Evolutionary conservation across 2,113 vertebrate genomes (phyloP).

Genomic region (Fregata magnificens): DNA sequence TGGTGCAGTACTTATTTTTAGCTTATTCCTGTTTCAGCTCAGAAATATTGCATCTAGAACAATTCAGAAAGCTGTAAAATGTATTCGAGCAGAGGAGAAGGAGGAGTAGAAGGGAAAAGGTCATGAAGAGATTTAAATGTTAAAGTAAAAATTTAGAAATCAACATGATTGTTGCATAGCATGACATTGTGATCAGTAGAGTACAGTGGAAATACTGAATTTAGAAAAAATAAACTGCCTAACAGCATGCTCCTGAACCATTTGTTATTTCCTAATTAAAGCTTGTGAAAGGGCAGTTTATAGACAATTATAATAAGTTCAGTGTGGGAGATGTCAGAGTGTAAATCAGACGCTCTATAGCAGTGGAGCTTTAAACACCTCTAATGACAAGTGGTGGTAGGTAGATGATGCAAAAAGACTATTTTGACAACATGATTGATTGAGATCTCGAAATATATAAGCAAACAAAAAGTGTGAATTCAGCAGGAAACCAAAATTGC

Average conservation of each 20-base stretch:
- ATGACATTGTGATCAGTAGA: slow-evolving; percentile 25
- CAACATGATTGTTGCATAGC: slow-evolving; percentile 32
- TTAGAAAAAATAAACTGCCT: slow-evolving; percentile 55
- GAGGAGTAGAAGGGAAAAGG: slow-evolving; percentile 39
- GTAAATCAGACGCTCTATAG: slow-evolving; percentile 42
- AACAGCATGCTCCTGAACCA: slow-evolving; percentile 12
- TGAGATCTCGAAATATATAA: slow-evolving; percentile 42
- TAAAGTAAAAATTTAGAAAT: slow-evolving; percentile 42
- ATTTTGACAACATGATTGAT: slow-evolving; percentile 65
- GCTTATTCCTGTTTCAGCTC: slow-evolving; percentile 17
- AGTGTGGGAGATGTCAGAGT: slow-evolving; percentile 37
- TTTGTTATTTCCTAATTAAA: slow-evolving; percentile 63
- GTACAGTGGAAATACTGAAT: slow-evolving; percentile 46
- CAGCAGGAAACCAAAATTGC: slow-evolving; percentile 16
- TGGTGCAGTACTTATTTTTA: slow-evolving; percentile 36
- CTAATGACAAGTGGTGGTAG: slow-evolving; percentile 45
- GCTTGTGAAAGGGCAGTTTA: slow-evolving; percentile 44
- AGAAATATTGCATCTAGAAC: slow-evolving; percentile 43
- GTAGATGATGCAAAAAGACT: slow-evolving; percentile 59
- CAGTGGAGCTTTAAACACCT: slow-evolving; percentile 43
- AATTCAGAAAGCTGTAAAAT: slow-evolving; percentile 43
- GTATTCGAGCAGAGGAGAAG: not conserved
- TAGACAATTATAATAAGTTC: slow-evolving; percentile 58
- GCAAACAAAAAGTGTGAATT: slow-evolving; percentile 44
- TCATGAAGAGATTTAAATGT: slow-evolving; percentile 46